Conservation (phyloP, 1,140 invertebrate genomes). For the Holcopasites calliopsidis region DNA sequence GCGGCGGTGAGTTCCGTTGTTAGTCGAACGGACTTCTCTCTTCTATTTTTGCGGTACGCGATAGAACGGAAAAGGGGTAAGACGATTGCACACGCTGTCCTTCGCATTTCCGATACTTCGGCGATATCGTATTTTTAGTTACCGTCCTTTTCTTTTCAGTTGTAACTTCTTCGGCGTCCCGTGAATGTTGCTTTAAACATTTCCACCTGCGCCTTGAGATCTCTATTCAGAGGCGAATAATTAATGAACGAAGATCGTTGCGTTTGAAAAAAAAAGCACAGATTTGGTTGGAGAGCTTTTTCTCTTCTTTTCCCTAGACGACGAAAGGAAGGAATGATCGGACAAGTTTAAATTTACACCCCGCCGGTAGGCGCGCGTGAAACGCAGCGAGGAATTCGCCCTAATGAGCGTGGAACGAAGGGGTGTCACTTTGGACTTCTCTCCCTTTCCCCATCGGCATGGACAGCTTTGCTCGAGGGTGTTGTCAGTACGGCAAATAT, state of each 20-base stretch:
- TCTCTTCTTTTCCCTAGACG: background rate
- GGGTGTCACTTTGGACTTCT: slow-evolving; percentile 55
- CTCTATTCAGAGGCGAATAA: too few relatives aligned
- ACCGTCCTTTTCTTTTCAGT: too few relatives aligned
- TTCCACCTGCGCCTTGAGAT: too few relatives aligned
- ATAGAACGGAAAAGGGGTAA: slow-evolving; percentile 42
- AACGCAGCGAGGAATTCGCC: slow-evolving; percentile 57
- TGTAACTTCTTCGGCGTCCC: too few relatives aligned
- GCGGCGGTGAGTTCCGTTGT: slow-evolving; percentile 64
- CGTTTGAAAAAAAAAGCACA: background rate
- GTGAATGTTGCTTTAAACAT: too few relatives aligned
- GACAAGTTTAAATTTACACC: slow-evolving; percentile 58
- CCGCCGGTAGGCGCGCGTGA: slow-evolving; percentile 48
- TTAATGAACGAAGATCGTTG: background rate
- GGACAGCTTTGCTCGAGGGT: slow-evolving; percentile 32
- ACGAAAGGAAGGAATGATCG: slow-evolving; percentile 18
- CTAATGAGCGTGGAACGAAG: slow-evolving; percentile 67
- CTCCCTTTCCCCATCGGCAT: slow-evolving; percentile 26
- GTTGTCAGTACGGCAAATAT: slow-evolving; percentile 67
- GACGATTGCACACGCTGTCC: slow-evolving; percentile 31
- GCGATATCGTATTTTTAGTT: slow-evolving; percentile 33
- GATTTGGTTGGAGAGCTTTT: background rate
- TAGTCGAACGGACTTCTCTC: slow-evolving; percentile 52
- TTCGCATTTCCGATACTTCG: slow-evolving; percentile 17
- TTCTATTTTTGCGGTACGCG: slow-evolving; percentile 59